Evolutionary conservation across 2,888 invertebrate species (phyloP).

Genomic region (Coelinius sp.): DNA sequence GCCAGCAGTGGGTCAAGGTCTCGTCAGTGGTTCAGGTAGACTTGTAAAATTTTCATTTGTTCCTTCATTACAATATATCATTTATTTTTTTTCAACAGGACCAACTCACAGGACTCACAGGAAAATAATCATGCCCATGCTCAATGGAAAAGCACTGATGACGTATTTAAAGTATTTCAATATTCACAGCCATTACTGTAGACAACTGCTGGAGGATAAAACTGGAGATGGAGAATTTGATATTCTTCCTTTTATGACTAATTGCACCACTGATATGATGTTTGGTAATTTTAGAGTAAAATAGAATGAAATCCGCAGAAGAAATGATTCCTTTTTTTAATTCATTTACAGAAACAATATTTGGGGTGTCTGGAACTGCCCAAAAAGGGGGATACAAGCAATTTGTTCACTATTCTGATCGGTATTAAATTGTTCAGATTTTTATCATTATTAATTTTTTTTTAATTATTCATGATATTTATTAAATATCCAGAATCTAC

Average conservation of each 20-base stretch:
- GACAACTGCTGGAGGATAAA: constrained; percentile 15
- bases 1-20: constrained; percentile 50
- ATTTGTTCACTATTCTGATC: constrained; percentile 26
- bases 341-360: constrained; percentile 32
- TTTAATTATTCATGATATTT: constrained; percentile 33
- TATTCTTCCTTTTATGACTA: constrained; percentile 32
- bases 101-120: constrained; percentile 47
- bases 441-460: background rate
- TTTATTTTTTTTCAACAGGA: constrained; percentile 35
- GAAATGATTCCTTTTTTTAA: too few species aligned
- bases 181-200: constrained; percentile 35
- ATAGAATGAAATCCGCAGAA: background rate
- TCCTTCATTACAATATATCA: background rate
- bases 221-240: constrained; percentile 35
- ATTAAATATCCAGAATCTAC: constrained; percentile 49
- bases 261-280: constrained; percentile 40
- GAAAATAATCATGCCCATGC: constrained; percentile 46
- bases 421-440: constrained; percentile 31
- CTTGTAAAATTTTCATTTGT: background rate
- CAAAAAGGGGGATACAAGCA: constrained; percentile 32
- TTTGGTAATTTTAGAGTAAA: constrained; percentile 22
- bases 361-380: constrained; percentile 34
- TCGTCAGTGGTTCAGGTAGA: constrained; percentile 53
- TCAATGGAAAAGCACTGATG: constrained; percentile 41
- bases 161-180: constrained; percentile 43